Base-by-base conservation (phyloP, 1,140 invertebrate species). In the Ptiloglossa arizonensis region DNA sequence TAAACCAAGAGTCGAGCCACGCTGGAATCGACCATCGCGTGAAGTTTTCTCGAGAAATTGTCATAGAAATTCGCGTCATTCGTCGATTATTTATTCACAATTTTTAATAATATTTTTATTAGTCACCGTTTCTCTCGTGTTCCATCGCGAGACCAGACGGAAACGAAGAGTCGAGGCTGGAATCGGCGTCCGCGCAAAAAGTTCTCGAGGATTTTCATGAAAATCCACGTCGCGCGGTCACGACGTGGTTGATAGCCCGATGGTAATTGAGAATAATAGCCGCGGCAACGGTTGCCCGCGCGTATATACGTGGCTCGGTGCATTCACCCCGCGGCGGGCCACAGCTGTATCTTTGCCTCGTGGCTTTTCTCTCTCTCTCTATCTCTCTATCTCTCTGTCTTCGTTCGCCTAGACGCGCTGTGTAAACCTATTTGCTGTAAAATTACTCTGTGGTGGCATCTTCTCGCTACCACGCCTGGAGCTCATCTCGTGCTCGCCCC, bases 381-480 rank as follows among this genome's bases (percentile, higher is more conserved):
- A 54, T 69, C 57, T 44, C 35, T 59, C 73, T 66, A 85, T 68
- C n/a, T n/a, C n/a, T n/a, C n/a, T n/a, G n/a, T n/a, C n/a, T n/a
- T n/a, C n/a, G n/a, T n/a, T n/a, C n/a, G n/a, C n/a, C n/a, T n/a
- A n/a, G n/a, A n/a, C n/a, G n/a, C 57, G 66, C 70, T 79, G 82
- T 85, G 83, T 84, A 85, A 85, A 85, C 82, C 82, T 85, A 85
- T 85, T 85, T 85, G 83, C 82, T 64, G 83, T 74, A 81, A 85
- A 85, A 85, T 85, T 85, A 85, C 83, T 85, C 83, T 66, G 68
- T 67, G 83, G 82, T 85, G 82, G 83, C 83, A 81, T 85, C 79
- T 81, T n/a, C 82, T 80, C 67, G 79, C 82, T 85, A 81, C 74
- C 66, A 75, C 66, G 79, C 79, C 74, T 67, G 70, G 56, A 85